Conservation (phyloP, 2,888 invertebrate species). For the Synergus umbraculus region DNA sequence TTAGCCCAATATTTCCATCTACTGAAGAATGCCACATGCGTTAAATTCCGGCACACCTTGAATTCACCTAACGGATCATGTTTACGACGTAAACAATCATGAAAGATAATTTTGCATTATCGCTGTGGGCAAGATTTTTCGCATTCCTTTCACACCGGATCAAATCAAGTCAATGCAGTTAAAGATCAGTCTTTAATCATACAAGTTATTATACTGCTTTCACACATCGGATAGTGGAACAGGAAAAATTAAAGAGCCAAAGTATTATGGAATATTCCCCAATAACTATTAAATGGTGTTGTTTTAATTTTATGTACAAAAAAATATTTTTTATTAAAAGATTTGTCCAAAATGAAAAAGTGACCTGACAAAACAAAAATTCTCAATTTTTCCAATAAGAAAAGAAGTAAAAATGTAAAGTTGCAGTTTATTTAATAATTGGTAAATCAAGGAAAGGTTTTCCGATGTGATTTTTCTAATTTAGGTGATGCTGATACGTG, state of each 20-base stretch:
- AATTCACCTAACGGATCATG: slow-evolving; percentile 37
- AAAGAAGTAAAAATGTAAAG: no score
- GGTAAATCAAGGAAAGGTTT: not conserved
- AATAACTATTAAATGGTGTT: slow-evolving; percentile 6
- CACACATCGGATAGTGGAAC: not conserved
- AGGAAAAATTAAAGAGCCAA: not conserved
- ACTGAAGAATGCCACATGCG: slow-evolving; percentile 8
- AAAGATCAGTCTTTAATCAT: slow-evolving; percentile 17
- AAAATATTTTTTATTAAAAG: not conserved
- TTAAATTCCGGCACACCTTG: slow-evolving; percentile 18
- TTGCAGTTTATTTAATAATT: not conserved
- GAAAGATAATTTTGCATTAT: slow-evolving; percentile 13
- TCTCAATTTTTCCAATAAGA: no score
- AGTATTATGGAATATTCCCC: not conserved
- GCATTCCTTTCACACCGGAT: slow-evolving; percentile 8
- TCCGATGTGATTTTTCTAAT: not conserved
- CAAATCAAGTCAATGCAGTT: slow-evolving; percentile 21
- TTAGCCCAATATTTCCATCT: slow-evolving; percentile 9
- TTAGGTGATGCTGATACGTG: not conserved
- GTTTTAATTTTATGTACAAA: not conserved
- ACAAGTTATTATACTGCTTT: not conserved
- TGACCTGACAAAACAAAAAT: no score
- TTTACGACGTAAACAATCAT: slow-evolving; percentile 37
- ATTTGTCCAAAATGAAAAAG: no score
- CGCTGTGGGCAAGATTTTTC: slow-evolving; percentile 15